phyloP scores from a whole-genome alignment of 2,888 invertebrate genomes.

The Matsumyia berberina region DNA sequence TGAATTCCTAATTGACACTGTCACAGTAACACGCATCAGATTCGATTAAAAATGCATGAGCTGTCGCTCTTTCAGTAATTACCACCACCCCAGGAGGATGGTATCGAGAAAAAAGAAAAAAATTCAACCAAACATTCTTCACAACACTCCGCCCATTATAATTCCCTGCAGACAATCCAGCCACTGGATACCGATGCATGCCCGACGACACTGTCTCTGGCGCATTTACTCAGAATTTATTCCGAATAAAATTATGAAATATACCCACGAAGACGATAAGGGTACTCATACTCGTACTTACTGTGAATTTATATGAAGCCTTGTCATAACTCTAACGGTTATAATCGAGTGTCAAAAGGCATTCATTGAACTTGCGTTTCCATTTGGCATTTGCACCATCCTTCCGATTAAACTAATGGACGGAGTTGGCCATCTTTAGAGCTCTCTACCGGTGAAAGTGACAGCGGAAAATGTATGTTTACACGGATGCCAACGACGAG shows the following conservation, averaged over 20 bases:
- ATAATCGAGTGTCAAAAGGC: constrained; percentile 51
- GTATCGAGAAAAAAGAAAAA: constrained; percentile 18
- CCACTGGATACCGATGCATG: constrained; percentile 24
- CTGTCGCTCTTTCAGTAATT: constrained; percentile 69
- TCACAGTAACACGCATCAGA: constrained; percentile 23
- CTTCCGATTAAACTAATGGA: constrained; percentile 37
- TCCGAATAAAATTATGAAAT: constrained; percentile 56
- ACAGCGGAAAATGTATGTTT: constrained; percentile 43
- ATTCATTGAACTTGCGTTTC: constrained; percentile 63
- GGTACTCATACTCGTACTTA: constrained; percentile 9
- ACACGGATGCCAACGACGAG: constrained; percentile 23
- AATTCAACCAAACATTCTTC: constrained; percentile 46
- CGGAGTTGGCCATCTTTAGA: constrained; percentile 7
- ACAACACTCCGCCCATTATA: constrained; percentile 35
- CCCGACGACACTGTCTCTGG: constrained; percentile 30
- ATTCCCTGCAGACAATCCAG: constrained; percentile 16
- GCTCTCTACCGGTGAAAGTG: constrained; percentile 64
- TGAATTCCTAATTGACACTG: constrained; percentile 47
- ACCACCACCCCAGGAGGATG: constrained; percentile 59
- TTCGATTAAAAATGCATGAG: constrained; percentile 60
- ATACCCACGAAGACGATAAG: neutral
- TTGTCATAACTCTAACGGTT: constrained; percentile 55
- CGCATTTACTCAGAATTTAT: constrained; percentile 39
- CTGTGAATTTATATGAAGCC: constrained; percentile 19
- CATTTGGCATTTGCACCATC: constrained; percentile 40